Conservation (phyloP, 1,140 invertebrate genomes). For the Drosophila melanica region DNA sequence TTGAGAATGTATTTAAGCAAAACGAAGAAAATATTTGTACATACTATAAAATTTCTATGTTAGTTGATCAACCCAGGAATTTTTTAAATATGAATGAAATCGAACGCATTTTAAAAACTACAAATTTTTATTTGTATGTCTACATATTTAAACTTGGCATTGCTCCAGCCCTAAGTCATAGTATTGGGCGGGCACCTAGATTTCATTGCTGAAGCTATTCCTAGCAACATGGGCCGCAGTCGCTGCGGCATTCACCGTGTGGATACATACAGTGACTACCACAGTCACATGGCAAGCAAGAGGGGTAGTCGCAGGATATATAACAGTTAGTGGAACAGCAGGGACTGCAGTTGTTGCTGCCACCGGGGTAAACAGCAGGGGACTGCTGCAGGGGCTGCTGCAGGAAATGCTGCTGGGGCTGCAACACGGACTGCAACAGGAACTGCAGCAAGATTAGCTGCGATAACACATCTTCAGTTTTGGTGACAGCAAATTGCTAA, state of each 20-base stretch:
- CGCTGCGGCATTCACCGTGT: not conserved
- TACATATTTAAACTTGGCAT: not conserved
- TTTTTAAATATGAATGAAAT: too few relatives aligned
- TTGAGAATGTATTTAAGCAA: conserved; percentile 18
- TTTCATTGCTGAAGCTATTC: not conserved
- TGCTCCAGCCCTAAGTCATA: not conserved
- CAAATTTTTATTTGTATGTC: not conserved
- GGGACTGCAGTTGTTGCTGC: not conserved
- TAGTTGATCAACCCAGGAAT: too few relatives aligned
- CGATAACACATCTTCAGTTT: not conserved
- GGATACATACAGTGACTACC: not conserved
- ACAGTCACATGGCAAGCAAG: not conserved
- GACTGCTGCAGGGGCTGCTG: not conserved
- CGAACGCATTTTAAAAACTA: not conserved
- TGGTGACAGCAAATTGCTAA: not conserved
- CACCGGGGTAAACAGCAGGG: not conserved
- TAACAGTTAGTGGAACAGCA: not conserved
- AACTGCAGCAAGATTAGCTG: not conserved
- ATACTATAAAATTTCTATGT: not conserved
- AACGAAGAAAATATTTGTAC: not conserved
- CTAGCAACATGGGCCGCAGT: not conserved
- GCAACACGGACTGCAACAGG: not conserved
- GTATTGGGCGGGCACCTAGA: not conserved
- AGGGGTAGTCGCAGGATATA: not conserved
- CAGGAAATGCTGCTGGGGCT: not conserved